A percentile compares a stretch with the other conserved stretches of the same genome.
Conservation (phyloP, 2,113 vertebrate genomes). For the Glareola pratincola region DNA sequence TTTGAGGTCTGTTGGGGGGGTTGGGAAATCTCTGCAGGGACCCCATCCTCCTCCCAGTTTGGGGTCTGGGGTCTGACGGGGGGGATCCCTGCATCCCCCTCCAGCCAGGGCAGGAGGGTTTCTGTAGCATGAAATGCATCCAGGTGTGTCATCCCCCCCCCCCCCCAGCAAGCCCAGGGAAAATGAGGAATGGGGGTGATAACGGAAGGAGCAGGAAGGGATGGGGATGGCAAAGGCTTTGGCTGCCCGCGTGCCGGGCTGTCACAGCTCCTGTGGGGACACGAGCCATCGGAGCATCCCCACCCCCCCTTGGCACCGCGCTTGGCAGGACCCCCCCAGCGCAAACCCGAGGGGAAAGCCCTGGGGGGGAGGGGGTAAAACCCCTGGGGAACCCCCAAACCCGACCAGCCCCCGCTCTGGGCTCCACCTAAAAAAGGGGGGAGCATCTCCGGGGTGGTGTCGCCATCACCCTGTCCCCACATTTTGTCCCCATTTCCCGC, state of each 20-base stretch:
- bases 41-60: background rate
- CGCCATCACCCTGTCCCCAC: too few species aligned
- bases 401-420: fast-evolving
- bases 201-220: background rate
- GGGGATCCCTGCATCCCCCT: background rate
- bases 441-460: too few species aligned
- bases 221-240: background rate
- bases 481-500: background rate
- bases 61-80: too few species aligned
- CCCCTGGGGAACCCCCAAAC: background rate
- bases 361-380: background rate
- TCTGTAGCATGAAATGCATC: background rate
- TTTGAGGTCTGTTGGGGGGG: too few species aligned
- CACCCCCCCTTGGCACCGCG: background rate
- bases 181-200: background rate
- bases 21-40: too few species aligned
- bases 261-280: background rate
- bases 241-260: background rate
- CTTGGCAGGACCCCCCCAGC: fast-evolving
- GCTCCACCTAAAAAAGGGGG: background rate
- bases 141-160: fast-evolving
- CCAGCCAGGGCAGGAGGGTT: background rate
- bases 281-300: background rate
- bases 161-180: fast-evolving
- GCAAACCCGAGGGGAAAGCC: background rate